These are phyloP conservation scores for Geococcyx californianus DNA, from an alignment of 2,113 vertebrate genomes.

Conservation along the genomic window DNA sequence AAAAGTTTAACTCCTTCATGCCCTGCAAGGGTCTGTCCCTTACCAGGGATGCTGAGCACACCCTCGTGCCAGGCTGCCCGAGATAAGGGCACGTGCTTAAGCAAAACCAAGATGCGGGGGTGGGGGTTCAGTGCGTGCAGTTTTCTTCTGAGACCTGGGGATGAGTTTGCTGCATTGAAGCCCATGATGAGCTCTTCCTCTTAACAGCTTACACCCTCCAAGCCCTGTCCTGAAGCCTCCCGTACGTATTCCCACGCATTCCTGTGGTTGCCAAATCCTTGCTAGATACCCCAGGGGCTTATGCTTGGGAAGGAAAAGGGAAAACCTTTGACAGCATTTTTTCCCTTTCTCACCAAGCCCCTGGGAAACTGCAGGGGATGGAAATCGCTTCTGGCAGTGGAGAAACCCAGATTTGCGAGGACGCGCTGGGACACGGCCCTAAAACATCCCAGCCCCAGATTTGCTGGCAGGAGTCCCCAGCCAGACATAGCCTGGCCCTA, in stretches of 20 bases:
- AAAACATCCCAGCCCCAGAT: neutral
- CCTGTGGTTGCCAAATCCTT: conserved; percentile 11
- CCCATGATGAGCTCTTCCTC: neutral
- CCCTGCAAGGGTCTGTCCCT: neutral
- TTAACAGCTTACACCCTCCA: neutral
- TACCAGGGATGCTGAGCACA: neutral
- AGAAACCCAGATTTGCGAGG: neutral
- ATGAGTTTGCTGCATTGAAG: neutral
- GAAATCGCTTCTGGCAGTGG: neutral
- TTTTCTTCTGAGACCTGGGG: neutral
- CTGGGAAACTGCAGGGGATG: neutral
- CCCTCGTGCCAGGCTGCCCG: neutral
- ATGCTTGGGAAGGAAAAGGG: neutral
- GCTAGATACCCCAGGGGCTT: neutral
- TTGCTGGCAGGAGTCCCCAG: neutral
- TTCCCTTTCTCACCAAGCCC: neutral
- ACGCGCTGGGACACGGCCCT: neutral
- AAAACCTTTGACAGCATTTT: conserved; percentile 13
- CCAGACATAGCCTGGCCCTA: neutral
- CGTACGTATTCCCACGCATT: neutral
- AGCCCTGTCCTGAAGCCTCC: neutral
- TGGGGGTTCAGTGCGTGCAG: rapidly evolving
- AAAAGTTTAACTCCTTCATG: conserved; percentile 50
- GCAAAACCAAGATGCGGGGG: neutral
- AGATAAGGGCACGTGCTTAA: rapidly evolving